Evolutionary conservation across 1,140 invertebrate genomes (phyloP), one percentile per base, ranked within the genome.

Genomic region (Drosophila tropicalis): DNA sequence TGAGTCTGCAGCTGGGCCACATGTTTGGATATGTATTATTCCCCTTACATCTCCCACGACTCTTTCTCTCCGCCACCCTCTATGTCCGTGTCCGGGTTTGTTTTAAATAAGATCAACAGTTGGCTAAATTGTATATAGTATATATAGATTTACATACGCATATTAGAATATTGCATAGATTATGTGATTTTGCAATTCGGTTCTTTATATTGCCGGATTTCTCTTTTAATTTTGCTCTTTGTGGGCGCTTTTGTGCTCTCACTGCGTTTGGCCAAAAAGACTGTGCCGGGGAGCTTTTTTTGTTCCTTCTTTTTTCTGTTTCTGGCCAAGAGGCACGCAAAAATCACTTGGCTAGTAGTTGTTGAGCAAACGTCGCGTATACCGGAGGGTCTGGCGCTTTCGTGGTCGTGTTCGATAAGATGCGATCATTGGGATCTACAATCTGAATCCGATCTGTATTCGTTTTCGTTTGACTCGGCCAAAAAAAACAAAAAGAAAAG

Each of bases 101-200:
- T 32, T 82, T 86, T 87, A 79, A 72, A 87, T 82, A 87, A 86
- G 73, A 76, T 70, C 73, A 76, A 76, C 73, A 76, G 73, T 76
- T 76, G 73, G 73, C 36, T 60, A 56, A 58, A 58, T 61, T 13
- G 17, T 54, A 54, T 54, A 55, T 55, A n/a, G 55, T 17, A 44
- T n/a, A 56, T 22, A 25, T 29, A 29, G 29, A 29, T 5, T 22
- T 25, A 54, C 29, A 56, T 15, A 56, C 13, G 13, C 13, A 47
- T 47, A 47, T 47, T 7, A 6, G 44, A 51, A 19, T 51, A 51
- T 22, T 51, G 44, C 62, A 73, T 39, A 76, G 66, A 76, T 76
- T 76, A 76, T 76, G 73, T 76, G 72, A 76, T 76, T 67, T 76
- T 76, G 73, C 73, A 76, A 76, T 51, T 51, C 22, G 44, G 44